Evolutionary conservation across 2,888 invertebrate species (phyloP).

Genomic region (Drosophila differens): DNA sequence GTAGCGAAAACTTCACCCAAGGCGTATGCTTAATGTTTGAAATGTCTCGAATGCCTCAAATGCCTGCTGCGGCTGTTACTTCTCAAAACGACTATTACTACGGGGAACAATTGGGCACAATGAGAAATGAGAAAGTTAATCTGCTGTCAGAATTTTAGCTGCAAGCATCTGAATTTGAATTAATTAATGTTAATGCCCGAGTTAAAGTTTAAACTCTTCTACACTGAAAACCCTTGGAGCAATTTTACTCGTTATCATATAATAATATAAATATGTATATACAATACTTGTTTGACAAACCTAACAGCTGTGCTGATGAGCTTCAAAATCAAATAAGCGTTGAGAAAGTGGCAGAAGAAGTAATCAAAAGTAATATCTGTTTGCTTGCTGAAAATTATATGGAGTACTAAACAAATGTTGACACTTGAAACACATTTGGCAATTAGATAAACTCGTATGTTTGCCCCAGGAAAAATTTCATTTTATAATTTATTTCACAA

Average conservation of each 20-base stretch:
- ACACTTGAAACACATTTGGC: conserved; percentile 43
- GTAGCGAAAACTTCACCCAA: conserved; percentile 24
- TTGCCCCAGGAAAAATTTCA: conserved; percentile 26
- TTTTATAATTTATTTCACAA: conserved; percentile 57
- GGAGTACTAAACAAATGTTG: conserved; percentile 35
- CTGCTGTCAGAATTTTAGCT: conserved; percentile 1
- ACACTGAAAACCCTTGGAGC: background rate
- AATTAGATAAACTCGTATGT: conserved; percentile 9
- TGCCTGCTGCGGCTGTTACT: conserved; percentile 1
- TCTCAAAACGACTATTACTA: background rate
- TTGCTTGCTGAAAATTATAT: conserved; percentile 11
- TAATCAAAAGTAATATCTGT: conserved; percentile 10
- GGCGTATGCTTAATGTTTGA: conserved; percentile 48
- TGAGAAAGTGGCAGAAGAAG: background rate
- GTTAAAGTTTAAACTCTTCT: background rate
- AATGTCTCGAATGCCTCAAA: conserved; percentile 17
- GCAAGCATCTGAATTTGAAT: conserved; percentile 8
- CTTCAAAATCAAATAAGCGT: conserved; percentile 27
- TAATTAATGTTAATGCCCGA: conserved; percentile 15
- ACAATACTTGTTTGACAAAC: background rate
- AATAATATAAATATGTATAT: background rate
- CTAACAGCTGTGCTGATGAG: conserved; percentile 21
- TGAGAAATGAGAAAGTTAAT: conserved; percentile 19
- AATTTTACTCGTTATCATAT: background rate
- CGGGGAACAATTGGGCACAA: conserved; percentile 28